Base-by-base conservation (phyloP, 2,113 vertebrate species). In the Plecturocebus donacophilus region DNA sequence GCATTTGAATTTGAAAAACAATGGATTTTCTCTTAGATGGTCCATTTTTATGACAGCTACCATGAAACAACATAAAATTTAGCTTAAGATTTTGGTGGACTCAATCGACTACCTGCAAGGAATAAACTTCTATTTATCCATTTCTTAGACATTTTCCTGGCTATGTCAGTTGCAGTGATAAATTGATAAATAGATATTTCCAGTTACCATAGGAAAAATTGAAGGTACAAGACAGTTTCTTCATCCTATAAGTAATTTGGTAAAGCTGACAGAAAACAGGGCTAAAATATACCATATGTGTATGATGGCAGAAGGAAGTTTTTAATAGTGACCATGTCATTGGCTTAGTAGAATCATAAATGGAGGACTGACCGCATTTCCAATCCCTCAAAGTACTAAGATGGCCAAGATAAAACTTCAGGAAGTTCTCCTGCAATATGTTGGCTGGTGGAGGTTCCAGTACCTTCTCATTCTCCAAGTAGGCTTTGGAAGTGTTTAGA, bases 151-250 rank as follows among this genome's bases (percentile, higher is more conserved):
- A 79, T 42, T 19, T 96, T 95, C 68, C 98, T 97, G 88, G n/a
- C 58, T 97, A 96, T 97, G 98, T 98, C 98, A 98, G 98, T 98
- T 98, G 98, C 98, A 88, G 80, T 91, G 91, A 96, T 95, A 96
- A 79, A 96, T 95, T 93, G 87, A 97, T 32, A 58, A 92, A 94
- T 70, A 73, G 42, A 81, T 95, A 58, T 82, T 92, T 88, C 92
- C 81, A 52, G 30, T 70, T 96, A 87, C 87, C 56, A 35, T 58
- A 54, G 71, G 90, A 40, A 89, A 64, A 91, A 86, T 14, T 49
- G 21, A 91, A 94, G 47, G 75, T 64, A 38, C 13, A 64, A 56
- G 73, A 80, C 42, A 88, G 54, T 79, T 83, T 94, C 87, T 94
- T 94, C 61, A 64, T 79, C 75, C 92, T 86, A 71, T 77, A 86